phyloP scores from a whole-genome alignment of 2,113 vertebrate genomes.

The Pandion haliaetus region DNA sequence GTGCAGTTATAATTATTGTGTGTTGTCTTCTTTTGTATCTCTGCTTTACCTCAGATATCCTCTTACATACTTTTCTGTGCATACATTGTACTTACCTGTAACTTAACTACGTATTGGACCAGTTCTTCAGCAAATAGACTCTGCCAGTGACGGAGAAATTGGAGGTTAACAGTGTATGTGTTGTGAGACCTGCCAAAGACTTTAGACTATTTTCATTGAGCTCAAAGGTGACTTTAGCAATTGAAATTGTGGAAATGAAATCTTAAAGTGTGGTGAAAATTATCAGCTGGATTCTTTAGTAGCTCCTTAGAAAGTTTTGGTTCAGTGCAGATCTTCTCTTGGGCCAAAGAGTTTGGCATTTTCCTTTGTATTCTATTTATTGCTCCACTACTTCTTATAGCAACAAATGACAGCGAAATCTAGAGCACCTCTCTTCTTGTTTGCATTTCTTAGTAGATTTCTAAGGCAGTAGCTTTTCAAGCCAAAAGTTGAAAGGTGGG shows the following conservation, averaged over 20 bases:
- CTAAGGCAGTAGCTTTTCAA: not conserved
- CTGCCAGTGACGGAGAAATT: not conserved
- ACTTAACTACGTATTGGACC: not conserved
- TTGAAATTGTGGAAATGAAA: not conserved
- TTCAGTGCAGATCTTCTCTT: not conserved
- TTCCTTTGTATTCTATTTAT: not conserved
- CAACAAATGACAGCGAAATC: not conserved
- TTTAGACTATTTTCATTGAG: not conserved
- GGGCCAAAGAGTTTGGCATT: not conserved
- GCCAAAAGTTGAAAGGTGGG: not conserved
- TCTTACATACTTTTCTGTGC: not conserved
- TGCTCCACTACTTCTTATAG: not conserved
- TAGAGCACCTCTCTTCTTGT: not conserved
- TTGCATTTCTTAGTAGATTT: not conserved
- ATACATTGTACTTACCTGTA: not conserved
- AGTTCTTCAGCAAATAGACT: not conserved
- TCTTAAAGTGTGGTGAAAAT: not conserved
- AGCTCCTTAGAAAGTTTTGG: not conserved
- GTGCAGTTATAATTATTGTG: not conserved
- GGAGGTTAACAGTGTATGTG: not conserved
- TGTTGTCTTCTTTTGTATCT: not conserved
- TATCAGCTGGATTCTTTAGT: not conserved
- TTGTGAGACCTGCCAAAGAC: not conserved
- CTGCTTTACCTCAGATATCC: not conserved
- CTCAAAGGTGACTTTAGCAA: not conserved